Percentiles rank a stretch among this genome's conserved stretches.
Evolutionary conservation across 2,888 invertebrate species (phyloP).

Genomic region (Latheticus oryzae): DNA sequence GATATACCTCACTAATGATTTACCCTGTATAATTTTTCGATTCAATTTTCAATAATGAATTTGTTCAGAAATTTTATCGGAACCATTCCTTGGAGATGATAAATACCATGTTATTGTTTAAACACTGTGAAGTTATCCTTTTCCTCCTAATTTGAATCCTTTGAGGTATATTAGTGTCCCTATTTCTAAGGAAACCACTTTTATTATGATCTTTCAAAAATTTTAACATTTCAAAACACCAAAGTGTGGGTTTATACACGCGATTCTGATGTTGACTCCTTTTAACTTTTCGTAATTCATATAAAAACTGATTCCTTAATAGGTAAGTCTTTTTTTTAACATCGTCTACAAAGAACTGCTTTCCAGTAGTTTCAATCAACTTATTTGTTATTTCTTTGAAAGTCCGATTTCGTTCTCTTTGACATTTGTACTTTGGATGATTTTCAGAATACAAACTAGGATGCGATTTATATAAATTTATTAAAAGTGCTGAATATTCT

Average conservation of each 20-base stretch:
- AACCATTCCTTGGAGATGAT: no score
- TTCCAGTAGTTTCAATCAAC: constrained; percentile 43
- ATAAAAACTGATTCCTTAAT: constrained; percentile 48
- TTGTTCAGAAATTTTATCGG: no score
- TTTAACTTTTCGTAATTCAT: constrained; percentile 43
- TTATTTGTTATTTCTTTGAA: constrained; percentile 46
- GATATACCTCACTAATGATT: no score
- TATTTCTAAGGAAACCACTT: no score
- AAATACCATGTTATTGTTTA: no score
- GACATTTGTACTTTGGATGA: constrained; percentile 39
- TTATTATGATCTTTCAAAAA: constrained; percentile 50
- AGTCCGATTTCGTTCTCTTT: constrained; percentile 43
- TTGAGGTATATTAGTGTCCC: no score
- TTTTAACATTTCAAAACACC: constrained; percentile 50
- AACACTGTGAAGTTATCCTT: constrained; percentile 32
- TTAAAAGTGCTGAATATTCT: constrained; percentile 48
- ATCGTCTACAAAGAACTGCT: constrained; percentile 45
- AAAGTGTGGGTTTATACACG: constrained; percentile 42
- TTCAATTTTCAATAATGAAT: no score
- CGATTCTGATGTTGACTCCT: constrained; percentile 30
- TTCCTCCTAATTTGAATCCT: constrained; percentile 32
- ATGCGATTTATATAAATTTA: constrained; percentile 49
- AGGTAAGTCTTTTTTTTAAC: constrained; percentile 46
- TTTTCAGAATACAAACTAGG: constrained; percentile 46
- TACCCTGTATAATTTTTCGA: no score